Evolutionary conservation across 2,113 vertebrate genomes (phyloP), one percentile per base, ranked within the genome.

Genomic region (Narcine bancroftii): DNA sequence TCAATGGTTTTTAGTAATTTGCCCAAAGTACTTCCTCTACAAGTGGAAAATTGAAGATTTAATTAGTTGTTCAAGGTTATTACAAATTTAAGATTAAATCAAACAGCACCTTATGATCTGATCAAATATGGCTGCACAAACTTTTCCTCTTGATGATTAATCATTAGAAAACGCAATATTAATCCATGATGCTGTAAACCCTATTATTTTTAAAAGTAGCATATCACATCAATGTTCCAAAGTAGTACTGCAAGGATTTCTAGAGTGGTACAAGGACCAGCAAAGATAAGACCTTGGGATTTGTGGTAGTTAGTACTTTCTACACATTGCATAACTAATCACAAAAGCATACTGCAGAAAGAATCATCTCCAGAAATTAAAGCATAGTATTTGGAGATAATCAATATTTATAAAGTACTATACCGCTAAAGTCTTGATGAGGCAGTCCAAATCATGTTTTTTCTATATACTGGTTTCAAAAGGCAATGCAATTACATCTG

Each of bases 381-480:
- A 87, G 33, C 56, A 60, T 60, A 36, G 36, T 19, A 33, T 85
- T 11, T n/a, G 36, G 17, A 36, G 13, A 17, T 60, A 36, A 87
- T 17, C 33, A 33, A 83, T 63, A 87, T 1, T 17, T 21, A 21
- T 6, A 87, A 87, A 87, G 53, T 63, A 87, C 50, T 85, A 13
- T n/a, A 2, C 79, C 26, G 33, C n/a, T 11, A 85, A n/a, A 36
- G 17, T 60, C 2, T 17, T 15, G 19, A 60, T 87, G 79, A 79
- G 47, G 29, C 47, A 72, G 69, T 72, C 33, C 29, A 45, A 53
- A 83, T 10, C 0, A 45, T 81, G 26, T 26, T 42, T 11, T 85
- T 83, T 92, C 0, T 92, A 29, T 63, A 95, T 95, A 99, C 99
- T 95, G 99, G 99, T 98, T 98, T 96, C 39, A 99, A 95, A 47